Evolutionary conservation across 2,113 vertebrate genomes (phyloP), one percentile per base, ranked within the genome.

Genomic region (Sinocyclocheilus maitianheensis): DNA sequence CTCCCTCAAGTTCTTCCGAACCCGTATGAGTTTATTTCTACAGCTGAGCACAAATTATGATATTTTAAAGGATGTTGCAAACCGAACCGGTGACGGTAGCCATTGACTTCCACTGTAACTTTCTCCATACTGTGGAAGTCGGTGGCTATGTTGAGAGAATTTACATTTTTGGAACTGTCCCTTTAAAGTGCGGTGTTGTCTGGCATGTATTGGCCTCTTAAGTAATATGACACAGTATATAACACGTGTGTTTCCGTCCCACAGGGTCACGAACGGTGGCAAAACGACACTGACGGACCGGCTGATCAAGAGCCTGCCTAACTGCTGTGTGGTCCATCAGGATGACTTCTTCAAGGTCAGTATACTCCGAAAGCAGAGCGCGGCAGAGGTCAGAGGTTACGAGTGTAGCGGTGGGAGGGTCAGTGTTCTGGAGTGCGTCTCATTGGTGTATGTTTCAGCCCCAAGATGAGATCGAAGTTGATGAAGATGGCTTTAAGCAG

Each of bases 401-500:
- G 18, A 37, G 34, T n/a, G 16, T n/a, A 43, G 71, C 37, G 43
- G 11, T 6, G 69, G 34, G 71, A n/a, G 43, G 65, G 40, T 90
- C 92, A 90, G 92, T 93, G 92, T 94, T 93, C 93, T 89, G 87
- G 89, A 92, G 93, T 94, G 94, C 93, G 94, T 95, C 91, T 95
- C 88, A 94, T 94, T 91, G 84, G 82, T 94, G 88, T 88, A 93
- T 96, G 90, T 98, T 98, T 96, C 96, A 99, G 98, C 97, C 97
- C 91, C 98, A 98, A 91, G 97, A 99, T 94, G 96, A 99, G 94
- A 99, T 99, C 94, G 93, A 95, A 92, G 94, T 98, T 93, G 95
- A 90, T 91, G 97, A 97, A 95, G 97, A 97, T 94, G 98, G 97
- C 91, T 99, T 98, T 95, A 99, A 99, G 92, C 97, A 99, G 94